These are phyloP conservation scores for Neosalanx taihuensis DNA, from an alignment of 2,797 vertebrate species.

Conservation along the genomic window DNA sequence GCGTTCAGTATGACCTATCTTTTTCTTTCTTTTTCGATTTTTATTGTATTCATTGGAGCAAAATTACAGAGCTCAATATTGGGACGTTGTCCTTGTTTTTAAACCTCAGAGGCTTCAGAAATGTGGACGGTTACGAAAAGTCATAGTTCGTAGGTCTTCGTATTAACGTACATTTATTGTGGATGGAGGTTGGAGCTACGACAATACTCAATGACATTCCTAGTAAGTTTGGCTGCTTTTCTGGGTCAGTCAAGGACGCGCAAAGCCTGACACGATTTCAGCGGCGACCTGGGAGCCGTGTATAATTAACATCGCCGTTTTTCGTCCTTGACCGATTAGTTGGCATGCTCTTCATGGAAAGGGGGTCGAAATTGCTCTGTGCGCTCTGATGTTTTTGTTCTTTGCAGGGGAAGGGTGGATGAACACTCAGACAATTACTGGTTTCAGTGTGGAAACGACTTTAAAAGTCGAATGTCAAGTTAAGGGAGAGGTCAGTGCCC, in stretches of 20 bases:
- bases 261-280: constrained; percentile 10
- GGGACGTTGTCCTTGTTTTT: constrained; percentile 11
- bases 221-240: constrained; percentile 37
- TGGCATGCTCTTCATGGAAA: constrained; percentile 6
- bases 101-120: neutral
- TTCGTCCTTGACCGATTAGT: constrained; percentile 43
- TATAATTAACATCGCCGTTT: constrained; percentile 56
- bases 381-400: constrained; percentile 44
- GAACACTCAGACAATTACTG: constrained; percentile 47
- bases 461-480: constrained; percentile 56
- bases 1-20: constrained; percentile 35
- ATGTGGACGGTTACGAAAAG: neutral
- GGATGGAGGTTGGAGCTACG: constrained; percentile 11
- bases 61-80: neutral
- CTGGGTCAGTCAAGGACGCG: constrained; percentile 2
- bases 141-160: too few species aligned
- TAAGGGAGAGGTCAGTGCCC: constrained; percentile 42
- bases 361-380: constrained; percentile 20
- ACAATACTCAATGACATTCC: constrained; percentile 35
- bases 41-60: too few species aligned
- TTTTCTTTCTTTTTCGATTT: constrained; percentile 11
- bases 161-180: too few species aligned
- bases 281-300: constrained; percentile 38
- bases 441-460: constrained; percentile 46
- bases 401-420: constrained; percentile 62